Percentiles rank a stretch among this genome's conserved stretches.
Conservation (phyloP, 2,888 invertebrate species). For the Chymomyza procnemis region DNA sequence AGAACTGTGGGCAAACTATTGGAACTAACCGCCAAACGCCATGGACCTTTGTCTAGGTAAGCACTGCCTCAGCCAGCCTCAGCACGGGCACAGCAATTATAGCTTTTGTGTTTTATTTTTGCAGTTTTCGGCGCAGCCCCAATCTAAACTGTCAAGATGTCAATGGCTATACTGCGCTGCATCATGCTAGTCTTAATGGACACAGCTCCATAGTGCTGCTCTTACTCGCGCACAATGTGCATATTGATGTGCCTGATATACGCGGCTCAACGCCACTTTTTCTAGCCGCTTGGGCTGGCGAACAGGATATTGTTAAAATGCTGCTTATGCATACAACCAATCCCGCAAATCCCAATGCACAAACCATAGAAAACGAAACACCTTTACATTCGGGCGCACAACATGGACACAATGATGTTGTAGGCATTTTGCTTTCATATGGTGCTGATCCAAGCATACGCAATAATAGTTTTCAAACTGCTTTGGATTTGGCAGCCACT, state of each 20-base stretch:
- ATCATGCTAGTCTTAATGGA: slow-evolving; percentile 95
- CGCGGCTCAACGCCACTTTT: slow-evolving; percentile 96
- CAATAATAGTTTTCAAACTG: slow-evolving; percentile 92
- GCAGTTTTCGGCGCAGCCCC: slow-evolving; percentile 90
- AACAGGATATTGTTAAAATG: slow-evolving; percentile 90
- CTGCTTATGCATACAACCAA: slow-evolving; percentile 88
- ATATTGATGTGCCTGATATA: slow-evolving; percentile 90
- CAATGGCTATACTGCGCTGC: slow-evolving; percentile 94
- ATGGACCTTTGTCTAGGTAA: slow-evolving; percentile 93
- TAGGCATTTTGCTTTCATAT: slow-evolving; percentile 88
- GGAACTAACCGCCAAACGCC: slow-evolving; percentile 90
- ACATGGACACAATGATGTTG: slow-evolving; percentile 92
- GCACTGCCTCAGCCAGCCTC: slow-evolving; percentile 66
- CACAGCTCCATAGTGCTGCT: slow-evolving; percentile 93
- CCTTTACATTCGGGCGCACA: slow-evolving; percentile 95
- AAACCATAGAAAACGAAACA: slow-evolving; percentile 86
- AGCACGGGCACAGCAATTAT: background rate
- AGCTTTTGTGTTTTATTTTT: background rate
- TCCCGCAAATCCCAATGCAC: slow-evolving; percentile 89
- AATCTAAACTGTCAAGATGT: slow-evolving; percentile 95
- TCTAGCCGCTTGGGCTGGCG: slow-evolving; percentile 95
- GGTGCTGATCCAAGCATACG: slow-evolving; percentile 92
- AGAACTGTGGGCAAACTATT: slow-evolving; percentile 93
- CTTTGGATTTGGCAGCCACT: slow-evolving; percentile 95
- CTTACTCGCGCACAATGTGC: slow-evolving; percentile 87